These are phyloP conservation scores for Labeo catla DNA, from an alignment of 2,113 vertebrate species.

Conservation along the genomic window DNA sequence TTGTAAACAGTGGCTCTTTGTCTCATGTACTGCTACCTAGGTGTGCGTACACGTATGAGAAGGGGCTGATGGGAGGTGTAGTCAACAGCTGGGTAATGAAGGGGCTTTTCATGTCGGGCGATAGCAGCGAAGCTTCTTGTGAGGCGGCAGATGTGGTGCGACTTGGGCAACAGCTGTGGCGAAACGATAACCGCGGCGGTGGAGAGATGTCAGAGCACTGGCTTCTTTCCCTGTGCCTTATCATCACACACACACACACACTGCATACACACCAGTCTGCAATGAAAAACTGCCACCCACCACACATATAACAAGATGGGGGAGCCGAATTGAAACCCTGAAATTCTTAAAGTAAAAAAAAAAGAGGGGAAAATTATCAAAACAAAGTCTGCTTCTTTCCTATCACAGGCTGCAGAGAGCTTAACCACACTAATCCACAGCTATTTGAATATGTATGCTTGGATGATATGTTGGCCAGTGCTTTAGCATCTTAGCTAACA, in stretches of 20 bases:
- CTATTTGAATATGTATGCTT: constrained; percentile 34
- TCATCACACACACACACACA: constrained; percentile 66
- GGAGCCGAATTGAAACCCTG: not conserved
- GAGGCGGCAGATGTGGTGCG: constrained; percentile 82
- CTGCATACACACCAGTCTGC: constrained; percentile 55
- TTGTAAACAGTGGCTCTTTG: constrained; percentile 65
- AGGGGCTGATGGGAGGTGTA: constrained; percentile 49
- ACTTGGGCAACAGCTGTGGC: constrained; percentile 83
- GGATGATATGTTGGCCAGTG: constrained; percentile 38
- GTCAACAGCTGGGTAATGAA: constrained; percentile 28
- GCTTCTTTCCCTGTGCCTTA: constrained; percentile 83
- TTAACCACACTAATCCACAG: constrained; percentile 35
- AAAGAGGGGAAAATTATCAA: constrained; percentile 55
- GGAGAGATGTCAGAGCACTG: constrained; percentile 76
- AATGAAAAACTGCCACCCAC: constrained; percentile 75
- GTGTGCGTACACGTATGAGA: constrained; percentile 36
- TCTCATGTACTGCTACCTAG: constrained; percentile 68
- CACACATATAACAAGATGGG: constrained; percentile 51
- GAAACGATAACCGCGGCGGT: constrained; percentile 79
- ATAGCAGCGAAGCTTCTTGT: constrained; percentile 74
- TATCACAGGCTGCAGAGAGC: constrained; percentile 37
- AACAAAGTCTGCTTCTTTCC: constrained; percentile 28
- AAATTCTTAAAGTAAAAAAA: constrained; percentile 52
- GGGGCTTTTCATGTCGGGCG: not conserved
- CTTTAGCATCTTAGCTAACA: constrained; percentile 25